phyloP scores from a whole-genome alignment of 2,113 vertebrate species.

The Xiphophorus couchianus region DNA sequence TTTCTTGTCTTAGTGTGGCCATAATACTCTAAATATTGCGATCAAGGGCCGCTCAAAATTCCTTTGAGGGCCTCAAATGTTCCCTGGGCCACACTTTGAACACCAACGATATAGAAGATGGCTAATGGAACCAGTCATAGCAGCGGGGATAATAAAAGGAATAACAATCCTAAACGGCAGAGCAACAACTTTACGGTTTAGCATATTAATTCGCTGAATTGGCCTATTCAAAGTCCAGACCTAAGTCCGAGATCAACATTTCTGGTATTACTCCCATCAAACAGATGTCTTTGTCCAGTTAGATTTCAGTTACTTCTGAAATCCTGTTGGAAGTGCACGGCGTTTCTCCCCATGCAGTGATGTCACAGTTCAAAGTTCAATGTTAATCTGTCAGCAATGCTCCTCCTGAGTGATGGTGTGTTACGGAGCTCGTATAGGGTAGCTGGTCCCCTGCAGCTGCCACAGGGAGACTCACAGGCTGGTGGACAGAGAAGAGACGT shows the following conservation, averaged over 20 bases:
- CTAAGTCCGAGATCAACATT: not conserved
- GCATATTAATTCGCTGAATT: too few species aligned
- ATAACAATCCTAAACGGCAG: too few species aligned
- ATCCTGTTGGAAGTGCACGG: not conserved
- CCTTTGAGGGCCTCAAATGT: too few species aligned
- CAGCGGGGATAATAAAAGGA: too few species aligned
- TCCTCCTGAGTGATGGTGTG: constrained; percentile 62
- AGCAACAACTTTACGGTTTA: too few species aligned
- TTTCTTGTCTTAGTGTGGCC: too few species aligned
- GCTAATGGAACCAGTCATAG: too few species aligned
- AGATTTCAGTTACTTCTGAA: not conserved
- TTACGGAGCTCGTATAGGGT: constrained; percentile 56
- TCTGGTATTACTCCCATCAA: not conserved
- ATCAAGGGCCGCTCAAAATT: too few species aligned
- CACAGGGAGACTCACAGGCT: constrained; percentile 82
- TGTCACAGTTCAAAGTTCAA: constrained; percentile 83
- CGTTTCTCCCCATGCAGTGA: constrained; percentile 34
- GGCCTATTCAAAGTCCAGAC: too few species aligned
- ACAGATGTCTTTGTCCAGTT: not conserved
- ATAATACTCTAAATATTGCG: too few species aligned
- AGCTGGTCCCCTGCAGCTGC: constrained; percentile 77
- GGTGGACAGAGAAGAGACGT: constrained; percentile 70
- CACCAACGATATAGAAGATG: too few species aligned
- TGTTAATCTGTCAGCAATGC: constrained; percentile 73
- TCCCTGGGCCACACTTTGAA: too few species aligned